phyloP scores from a whole-genome alignment of 2,888 invertebrate genomes.

The Tillus elongatus region DNA sequence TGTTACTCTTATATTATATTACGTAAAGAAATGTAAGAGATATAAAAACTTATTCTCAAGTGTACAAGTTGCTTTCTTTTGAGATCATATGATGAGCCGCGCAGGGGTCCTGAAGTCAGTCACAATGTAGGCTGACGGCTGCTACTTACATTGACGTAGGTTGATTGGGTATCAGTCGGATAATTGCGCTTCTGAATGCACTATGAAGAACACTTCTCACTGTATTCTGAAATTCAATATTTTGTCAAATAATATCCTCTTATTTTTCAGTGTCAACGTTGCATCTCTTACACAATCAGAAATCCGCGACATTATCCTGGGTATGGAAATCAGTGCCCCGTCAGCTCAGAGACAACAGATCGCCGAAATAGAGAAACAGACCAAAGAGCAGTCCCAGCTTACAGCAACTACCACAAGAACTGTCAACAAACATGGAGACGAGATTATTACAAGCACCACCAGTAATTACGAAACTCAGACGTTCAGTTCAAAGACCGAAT shows the following conservation, averaged over 20 bases:
- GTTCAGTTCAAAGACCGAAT: slow-evolving; percentile 97
- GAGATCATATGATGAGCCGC: slow-evolving; percentile 33
- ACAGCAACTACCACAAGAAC: slow-evolving; percentile 98
- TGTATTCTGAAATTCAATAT: no score
- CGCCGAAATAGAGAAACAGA: slow-evolving; percentile 99
- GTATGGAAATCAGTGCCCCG: slow-evolving; percentile 99
- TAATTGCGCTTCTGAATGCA: slow-evolving; percentile 16
- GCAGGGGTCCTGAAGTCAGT: slow-evolving; percentile 31
- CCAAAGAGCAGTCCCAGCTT: slow-evolving; percentile 95
- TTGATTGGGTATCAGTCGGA: slow-evolving; percentile 12
- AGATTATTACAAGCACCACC: slow-evolving; percentile 97
- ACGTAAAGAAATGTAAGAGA: no score
- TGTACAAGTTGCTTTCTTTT: no score
- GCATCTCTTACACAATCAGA: slow-evolving; percentile 98
- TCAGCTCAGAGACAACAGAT: slow-evolving; percentile 98
- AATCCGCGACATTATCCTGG: slow-evolving; percentile 97
- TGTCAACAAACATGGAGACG: slow-evolving; percentile 98
- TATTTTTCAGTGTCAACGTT: slow-evolving; percentile 78
- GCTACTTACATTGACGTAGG: slow-evolving; percentile 22
- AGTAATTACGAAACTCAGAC: slow-evolving; percentile 98
- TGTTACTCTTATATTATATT: no score
- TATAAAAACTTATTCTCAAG: no score
- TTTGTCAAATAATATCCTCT: no score
- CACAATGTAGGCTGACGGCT: slow-evolving; percentile 27
- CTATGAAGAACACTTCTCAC: no score